Conservation (phyloP, 37 sponge, comb jelly and placozoan genomes). For the Chondrosia reniformis region DNA sequence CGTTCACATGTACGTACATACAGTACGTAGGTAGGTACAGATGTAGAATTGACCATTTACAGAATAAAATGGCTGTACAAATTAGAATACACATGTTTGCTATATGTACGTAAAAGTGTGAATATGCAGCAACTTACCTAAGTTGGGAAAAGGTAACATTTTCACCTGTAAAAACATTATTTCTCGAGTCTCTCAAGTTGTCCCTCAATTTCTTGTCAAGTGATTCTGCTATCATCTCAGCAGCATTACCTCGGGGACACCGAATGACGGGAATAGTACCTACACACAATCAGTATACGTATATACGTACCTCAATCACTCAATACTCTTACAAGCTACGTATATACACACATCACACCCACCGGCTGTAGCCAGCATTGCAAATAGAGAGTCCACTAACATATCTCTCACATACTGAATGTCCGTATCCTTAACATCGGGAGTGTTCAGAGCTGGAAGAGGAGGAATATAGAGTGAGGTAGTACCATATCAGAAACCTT, state of each 20-base stretch:
- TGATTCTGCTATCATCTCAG: constrained; percentile 88
- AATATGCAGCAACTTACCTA: constrained; percentile 35
- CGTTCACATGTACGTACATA: too few species aligned
- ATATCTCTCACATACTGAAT: constrained; percentile 66
- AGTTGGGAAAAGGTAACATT: constrained; percentile 62
- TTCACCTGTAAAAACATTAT: constrained; percentile 79
- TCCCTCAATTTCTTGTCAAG: constrained; percentile 90
- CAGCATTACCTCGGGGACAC: constrained; percentile 97
- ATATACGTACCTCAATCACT: neutral
- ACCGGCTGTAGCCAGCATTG: constrained; percentile 90
- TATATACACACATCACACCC: constrained; percentile 13
- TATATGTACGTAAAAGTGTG: neutral
- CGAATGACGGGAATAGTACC: constrained; percentile 90
- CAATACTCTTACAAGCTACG: neutral
- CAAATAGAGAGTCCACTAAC: constrained; percentile 87
- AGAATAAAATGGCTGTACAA: too few species aligned
- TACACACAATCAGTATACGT: neutral
- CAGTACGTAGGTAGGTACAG: too few species aligned
- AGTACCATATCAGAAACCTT: too few species aligned
- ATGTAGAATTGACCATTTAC: too few species aligned
- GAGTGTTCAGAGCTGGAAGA: constrained; percentile 78
- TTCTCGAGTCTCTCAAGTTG: constrained; percentile 85
- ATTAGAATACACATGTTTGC: neutral
- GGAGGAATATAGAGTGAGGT: too few species aligned
- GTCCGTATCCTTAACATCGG: constrained; percentile 82